Base-by-base conservation (phyloP, 2,888 invertebrate species). In the Archips crataeganus region DNA sequence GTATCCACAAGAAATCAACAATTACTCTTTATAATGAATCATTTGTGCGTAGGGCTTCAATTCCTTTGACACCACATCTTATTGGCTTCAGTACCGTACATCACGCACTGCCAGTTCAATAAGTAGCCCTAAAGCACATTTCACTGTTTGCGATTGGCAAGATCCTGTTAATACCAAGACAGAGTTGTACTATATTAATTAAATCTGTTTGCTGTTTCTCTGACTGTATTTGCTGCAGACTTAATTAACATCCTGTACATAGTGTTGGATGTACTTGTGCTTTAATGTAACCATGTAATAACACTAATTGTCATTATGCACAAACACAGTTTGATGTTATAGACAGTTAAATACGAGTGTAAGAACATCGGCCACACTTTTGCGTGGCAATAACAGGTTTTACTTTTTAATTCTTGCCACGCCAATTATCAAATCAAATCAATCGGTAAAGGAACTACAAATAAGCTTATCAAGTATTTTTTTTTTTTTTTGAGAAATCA, bases 141-240 rank as follows among this genome's bases (percentile, higher is more conserved):
- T 60, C 74, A 65, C 69, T 85, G 81, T 89, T 88, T 90, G 84
- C 85, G 77, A 83, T 85, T 85, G 86, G 90, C 88, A 87, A 84
- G 86, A 87, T 80, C 84, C 82, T 77, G 85, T 86, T 88, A 87
- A 88, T 86, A 85, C 85, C 84, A 85, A 88, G 86, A 86, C 87
- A 86, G 85, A 84, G 84, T 84, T 84, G 80, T 83, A 86, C 84
- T 82, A 84, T 88, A 91, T 91, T 93, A 91, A 93, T 93, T 93
- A 91, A 92, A 92, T 90, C 89, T 90, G 90, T 90, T 92, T 89
- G 86, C 87, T 83, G 84, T 90, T 90, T 89, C 87, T 88, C 89
- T 85, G 85, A 82, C 85, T 89, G 84, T 91, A 87, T 91, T 92
- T 91, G 85, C 90, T 82, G 76, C 81, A 81, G 82, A 85, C 85